Conservation (phyloP, 2,888 invertebrate genomes). For the Ectemnius cavifrons region DNA sequence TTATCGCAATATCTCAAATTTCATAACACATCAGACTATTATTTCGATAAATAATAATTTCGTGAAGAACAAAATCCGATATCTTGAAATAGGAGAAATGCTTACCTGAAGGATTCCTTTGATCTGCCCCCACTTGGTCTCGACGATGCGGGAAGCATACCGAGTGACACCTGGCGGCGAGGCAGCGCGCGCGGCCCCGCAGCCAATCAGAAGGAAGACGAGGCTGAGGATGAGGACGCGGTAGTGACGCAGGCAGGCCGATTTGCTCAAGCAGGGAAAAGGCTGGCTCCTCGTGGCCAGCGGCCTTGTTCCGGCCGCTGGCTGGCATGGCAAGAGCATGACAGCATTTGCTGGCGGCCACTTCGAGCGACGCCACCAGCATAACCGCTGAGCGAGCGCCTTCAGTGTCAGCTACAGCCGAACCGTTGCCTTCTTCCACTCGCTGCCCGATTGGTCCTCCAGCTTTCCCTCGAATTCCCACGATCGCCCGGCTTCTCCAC, state of each 20-base stretch:
- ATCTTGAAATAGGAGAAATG: neutral
- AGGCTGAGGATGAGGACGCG: conserved; percentile 54
- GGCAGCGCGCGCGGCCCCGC: conserved; percentile 54
- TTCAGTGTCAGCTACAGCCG: conserved; percentile 40
- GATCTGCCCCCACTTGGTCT: conserved; percentile 82
- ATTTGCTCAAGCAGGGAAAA: conserved; percentile 31
- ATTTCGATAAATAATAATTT: neutral
- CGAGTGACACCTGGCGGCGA: conserved; percentile 78
- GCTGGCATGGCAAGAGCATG: conserved; percentile 76
- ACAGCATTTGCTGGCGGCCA: conserved; percentile 76
- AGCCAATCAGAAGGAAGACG: conserved; percentile 41
- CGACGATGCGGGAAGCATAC: conserved; percentile 89
- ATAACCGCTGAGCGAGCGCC: conserved; percentile 55
- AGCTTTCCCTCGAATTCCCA: neutral
- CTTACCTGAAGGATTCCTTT: conserved; percentile 75
- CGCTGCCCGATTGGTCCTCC: neutral
- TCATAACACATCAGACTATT: no score
- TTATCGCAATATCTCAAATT: no score
- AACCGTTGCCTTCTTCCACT: conserved; percentile 13
- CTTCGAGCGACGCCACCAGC: conserved; percentile 61
- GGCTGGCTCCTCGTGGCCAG: conserved; percentile 65
- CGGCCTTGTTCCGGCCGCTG: conserved; percentile 73
- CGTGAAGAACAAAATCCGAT: neutral
- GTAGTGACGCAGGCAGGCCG: conserved; percentile 45
- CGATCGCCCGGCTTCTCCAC: neutral